These are phyloP conservation scores for Acestrorhynchus altus DNA, from an alignment of 2,797 vertebrate genomes.

Conservation along the genomic window DNA sequence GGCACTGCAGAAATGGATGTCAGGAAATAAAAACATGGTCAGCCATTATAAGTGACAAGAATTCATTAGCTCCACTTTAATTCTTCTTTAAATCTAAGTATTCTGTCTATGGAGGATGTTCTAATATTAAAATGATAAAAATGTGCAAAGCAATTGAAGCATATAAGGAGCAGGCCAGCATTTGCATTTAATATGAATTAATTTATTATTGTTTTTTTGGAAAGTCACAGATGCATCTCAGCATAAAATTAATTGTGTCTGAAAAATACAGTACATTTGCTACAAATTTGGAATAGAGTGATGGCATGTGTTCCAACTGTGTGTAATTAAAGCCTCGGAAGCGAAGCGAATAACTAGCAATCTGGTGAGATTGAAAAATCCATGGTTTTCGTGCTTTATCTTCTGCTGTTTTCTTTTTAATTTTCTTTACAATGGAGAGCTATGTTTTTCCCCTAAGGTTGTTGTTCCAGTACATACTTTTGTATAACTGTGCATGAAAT, in stretches of 20 bases:
- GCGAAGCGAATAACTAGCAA: not conserved
- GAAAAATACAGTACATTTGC: slow-evolving; percentile 5
- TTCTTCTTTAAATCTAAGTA: not conserved
- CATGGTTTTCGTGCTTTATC: not conserved
- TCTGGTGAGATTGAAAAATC: not conserved
- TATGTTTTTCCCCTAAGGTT: too few relatives aligned
- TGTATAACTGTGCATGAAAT: too few relatives aligned
- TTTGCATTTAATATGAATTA: slow-evolving; percentile 14
- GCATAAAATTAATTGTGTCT: slow-evolving; percentile 26
- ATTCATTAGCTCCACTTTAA: not conserved
- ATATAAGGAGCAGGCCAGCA: not conserved
- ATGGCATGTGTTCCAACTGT: slow-evolving; percentile 5
- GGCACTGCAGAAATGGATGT: not conserved
- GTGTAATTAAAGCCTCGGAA: slow-evolving; percentile 10
- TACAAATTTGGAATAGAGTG: slow-evolving; percentile 11
- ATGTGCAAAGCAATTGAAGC: not conserved
- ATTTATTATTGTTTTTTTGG: slow-evolving; percentile 4
- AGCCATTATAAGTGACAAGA: not conserved
- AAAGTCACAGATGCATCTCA: slow-evolving; percentile 12
- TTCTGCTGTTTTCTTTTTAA: too few relatives aligned
- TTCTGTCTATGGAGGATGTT: not conserved
- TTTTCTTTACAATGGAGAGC: too few relatives aligned
- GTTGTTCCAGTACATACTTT: too few relatives aligned
- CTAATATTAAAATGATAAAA: not conserved
- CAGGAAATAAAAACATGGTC: not conserved